These are phyloP conservation scores for Phyllostomus discolor DNA, from an alignment of 2,113 vertebrate species.

Conservation along the genomic window DNA sequence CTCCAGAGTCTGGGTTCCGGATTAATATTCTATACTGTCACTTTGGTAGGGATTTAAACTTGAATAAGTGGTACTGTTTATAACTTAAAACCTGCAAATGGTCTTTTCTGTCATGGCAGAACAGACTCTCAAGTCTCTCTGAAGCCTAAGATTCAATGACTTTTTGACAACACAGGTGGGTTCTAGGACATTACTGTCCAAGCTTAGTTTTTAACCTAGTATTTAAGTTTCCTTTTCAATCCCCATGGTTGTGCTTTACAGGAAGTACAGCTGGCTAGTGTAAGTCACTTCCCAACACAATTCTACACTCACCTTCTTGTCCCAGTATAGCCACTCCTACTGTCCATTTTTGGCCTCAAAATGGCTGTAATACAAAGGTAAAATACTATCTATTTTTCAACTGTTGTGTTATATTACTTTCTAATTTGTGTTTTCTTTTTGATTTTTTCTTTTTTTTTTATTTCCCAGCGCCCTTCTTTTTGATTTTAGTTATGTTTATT, in stretches of 20 bases:
- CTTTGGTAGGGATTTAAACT: slow-evolving; percentile 5
- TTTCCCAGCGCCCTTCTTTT: too few species aligned
- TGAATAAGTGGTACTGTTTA: not conserved
- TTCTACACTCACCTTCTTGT: not conserved
- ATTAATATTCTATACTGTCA: not conserved
- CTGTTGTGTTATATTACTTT: not conserved
- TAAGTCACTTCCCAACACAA: not conserved
- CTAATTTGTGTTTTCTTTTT: not conserved
- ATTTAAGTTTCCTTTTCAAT: not conserved
- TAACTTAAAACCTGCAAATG: slow-evolving; percentile 14
- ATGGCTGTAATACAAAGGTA: not conserved
- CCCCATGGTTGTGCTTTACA: not conserved
- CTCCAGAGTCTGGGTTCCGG: not conserved
- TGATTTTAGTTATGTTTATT: not conserved
- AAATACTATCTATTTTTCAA: slow-evolving; percentile 13
- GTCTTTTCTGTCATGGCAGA: not conserved
- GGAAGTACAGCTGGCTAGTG: not conserved
- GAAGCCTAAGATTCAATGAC: not conserved
- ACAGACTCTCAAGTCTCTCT: not conserved
- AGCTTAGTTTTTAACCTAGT: not conserved
- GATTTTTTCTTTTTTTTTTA: not conserved
- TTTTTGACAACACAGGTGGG: not conserved
- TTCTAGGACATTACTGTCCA: not conserved
- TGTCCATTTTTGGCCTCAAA: not conserved
- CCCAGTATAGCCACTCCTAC: not conserved